Evolutionary conservation across 2,797 vertebrate genomes (phyloP), one percentile per base, ranked within the genome.

Genomic region (Capromys pilorides): DNA sequence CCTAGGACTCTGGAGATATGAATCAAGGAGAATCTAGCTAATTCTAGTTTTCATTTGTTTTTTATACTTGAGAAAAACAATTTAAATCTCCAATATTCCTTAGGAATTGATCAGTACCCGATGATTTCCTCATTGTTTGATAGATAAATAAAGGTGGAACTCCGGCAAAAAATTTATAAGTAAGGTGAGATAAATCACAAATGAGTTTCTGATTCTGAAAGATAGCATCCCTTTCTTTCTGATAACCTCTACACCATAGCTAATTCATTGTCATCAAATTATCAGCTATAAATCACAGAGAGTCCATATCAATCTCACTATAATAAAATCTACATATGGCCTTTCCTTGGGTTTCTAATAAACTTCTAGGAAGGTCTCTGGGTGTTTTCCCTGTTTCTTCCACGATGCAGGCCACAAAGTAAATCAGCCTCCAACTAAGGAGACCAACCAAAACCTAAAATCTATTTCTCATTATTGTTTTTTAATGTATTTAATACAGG

Each of bases 1-100:
- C 86, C 31, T 39, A 90, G 94, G 69, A 86, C 64, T 88, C 77
- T 49, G 31, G 81, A 88, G 51, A 62, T 89, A 77, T 69, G 18
- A 91, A 75, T 90, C 49, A 14, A 89, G 39, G 90, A 95, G n/a
- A 97, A 41, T 92, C 67, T 59, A 62, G 54, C n/a, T 62, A 61
- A 39, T 51, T 13, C 80, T 96, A 69, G 36, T 73, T 88, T 93
- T 86, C 26, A 87, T 86, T 91, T 92, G 41, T 41, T 85, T 57
- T 59, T n/a, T 4, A 87, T 1, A 8, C 51, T 89, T 57, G 22
- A 90, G 61, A 28, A 81, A 64, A 84, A 67, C 36, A 66, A 86
- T 94, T 88, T 79, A 86, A 94, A 95, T 81, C 82, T 13, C n/a
- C 12, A 5, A 1, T 88, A 95, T 93, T 77, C 86, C 59, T 18